These are phyloP conservation scores for Pandion haliaetus DNA, from an alignment of 2,113 vertebrate species.

Conservation along the genomic window DNA sequence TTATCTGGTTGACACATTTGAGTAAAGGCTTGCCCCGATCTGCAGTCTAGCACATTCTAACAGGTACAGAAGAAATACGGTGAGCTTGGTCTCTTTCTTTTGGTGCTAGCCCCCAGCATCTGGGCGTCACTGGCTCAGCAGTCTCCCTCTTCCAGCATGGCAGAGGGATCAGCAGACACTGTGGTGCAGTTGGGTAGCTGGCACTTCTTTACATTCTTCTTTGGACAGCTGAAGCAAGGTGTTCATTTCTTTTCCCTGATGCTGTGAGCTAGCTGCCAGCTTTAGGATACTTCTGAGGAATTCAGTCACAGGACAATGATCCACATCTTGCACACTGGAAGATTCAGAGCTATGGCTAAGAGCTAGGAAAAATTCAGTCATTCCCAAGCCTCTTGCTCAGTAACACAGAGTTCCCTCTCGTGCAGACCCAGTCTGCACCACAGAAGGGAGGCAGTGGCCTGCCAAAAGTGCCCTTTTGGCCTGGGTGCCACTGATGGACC, in stretches of 20 bases:
- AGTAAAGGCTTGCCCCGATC: not conserved
- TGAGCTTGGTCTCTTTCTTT: not conserved
- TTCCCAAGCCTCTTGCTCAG: not conserved
- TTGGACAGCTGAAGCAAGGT: not conserved
- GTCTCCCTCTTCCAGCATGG: not conserved
- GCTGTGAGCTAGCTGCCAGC: not conserved
- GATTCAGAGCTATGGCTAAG: not conserved
- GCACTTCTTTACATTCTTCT: not conserved
- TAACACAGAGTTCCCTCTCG: not conserved
- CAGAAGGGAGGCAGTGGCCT: not conserved
- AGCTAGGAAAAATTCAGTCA: not conserved
- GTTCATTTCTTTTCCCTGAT: not conserved
- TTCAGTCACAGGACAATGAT: not conserved
- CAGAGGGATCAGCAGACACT: not conserved
- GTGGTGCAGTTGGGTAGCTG: not conserved
- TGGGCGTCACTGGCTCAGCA: fast-evolving
- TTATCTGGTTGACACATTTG: not conserved
- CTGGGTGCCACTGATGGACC: not conserved
- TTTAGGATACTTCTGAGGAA: not conserved
- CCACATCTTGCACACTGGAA: not conserved
- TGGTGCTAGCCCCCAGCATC: no score
- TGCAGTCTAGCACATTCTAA: not conserved
- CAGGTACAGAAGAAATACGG: not conserved
- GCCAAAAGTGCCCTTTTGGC: not conserved
- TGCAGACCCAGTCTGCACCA: not conserved